Evolutionary conservation across 2,888 invertebrate genomes (phyloP), one percentile per base, ranked within the genome.

Genomic region (Pseudococcus longispinus): DNA sequence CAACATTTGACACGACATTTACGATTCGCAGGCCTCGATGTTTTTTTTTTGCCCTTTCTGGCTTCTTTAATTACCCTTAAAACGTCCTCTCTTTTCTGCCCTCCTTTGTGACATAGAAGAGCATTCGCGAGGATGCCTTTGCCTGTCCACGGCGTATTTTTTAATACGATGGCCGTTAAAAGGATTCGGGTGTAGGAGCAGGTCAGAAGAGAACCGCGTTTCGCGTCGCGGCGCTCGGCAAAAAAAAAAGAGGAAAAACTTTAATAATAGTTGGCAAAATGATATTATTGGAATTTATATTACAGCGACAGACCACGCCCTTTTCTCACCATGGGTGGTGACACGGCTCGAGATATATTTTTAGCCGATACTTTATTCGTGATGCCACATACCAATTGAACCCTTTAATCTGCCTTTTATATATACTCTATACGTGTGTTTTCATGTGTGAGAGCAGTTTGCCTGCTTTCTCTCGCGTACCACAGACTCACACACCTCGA

Each of bases 211-310:
- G 26, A 65, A 23, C 23, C 26, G 13, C 65, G 23, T 15, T 23
- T 26, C 11, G 23, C 15, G 65, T 26, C 65, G 65, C 26, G 26
- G 65, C 2, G 44, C 60, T n/a, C 3, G n/a, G 83, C 20, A 23
- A 23, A 23, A 26, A 29, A 29, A 70, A 70, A 15, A 74, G 37
- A 84, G 84, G 84, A 84, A 84, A 84, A 84, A 84, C 60, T 84
- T 84, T 60, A 84, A 84, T 84, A 84, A 84, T 84, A 84, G 84
- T 84, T 84, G 84, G 84, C 46, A 84, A 84, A 84, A 84, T 84
- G 84, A 84, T 84, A 84, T 84, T 84, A 84, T 84, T 84, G 84
- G 84, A 84, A 84, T 84, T 84, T 84, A 84, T 84, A 84, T 84
- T 84, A 84, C 84, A 60, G 84, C 84, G 51, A 55, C 60, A 84